A percentile compares a stretch with the other conserved stretches of the same genome.
phyloP scores from a whole-genome alignment of 2,888 invertebrate genomes.

The Tiliacea citrago region DNA sequence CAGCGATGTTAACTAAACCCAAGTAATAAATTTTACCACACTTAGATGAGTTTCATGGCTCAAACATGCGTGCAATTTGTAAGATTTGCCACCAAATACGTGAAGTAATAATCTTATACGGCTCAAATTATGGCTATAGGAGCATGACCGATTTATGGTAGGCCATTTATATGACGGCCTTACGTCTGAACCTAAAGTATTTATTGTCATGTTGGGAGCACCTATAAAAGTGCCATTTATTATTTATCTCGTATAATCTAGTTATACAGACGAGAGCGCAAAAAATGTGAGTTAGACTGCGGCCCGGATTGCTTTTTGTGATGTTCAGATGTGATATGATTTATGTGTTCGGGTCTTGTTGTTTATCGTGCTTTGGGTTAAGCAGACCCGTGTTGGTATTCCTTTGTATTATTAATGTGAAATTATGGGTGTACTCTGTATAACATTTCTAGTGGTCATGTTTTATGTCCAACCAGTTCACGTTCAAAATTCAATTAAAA shows the following conservation, averaged over 20 bases:
- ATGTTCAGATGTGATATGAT: constrained; percentile 56
- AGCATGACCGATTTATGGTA: constrained; percentile 53
- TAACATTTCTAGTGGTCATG: constrained; percentile 2
- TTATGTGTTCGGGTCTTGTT: constrained; percentile 47
- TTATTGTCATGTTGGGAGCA: constrained; percentile 60
- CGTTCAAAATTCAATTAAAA: constrained; percentile 9
- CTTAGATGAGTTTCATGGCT: constrained; percentile 53
- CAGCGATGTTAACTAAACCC: constrained; percentile 45
- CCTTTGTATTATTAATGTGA: constrained; percentile 34
- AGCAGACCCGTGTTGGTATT: constrained; percentile 18
- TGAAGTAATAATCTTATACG: constrained; percentile 49
- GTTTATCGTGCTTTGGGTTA: constrained; percentile 49
- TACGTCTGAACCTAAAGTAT: constrained; percentile 61
- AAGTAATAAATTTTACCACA: constrained; percentile 58
- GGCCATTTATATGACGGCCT: constrained; percentile 45
- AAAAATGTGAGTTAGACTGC: constrained; percentile 51
- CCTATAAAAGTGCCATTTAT: constrained; percentile 63
- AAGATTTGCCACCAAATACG: constrained; percentile 53
- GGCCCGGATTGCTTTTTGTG: constrained; percentile 54
- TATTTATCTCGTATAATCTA: constrained; percentile 59
- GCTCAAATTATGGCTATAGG: constrained; percentile 41
- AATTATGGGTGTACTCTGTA: constrained; percentile 10
- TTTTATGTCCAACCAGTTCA: neutral
- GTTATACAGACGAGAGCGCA: constrained; percentile 46
- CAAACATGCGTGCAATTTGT: constrained; percentile 50